phyloP scores from a whole-genome alignment of 2,797 vertebrate species.

The Vipera latastei region DNA sequence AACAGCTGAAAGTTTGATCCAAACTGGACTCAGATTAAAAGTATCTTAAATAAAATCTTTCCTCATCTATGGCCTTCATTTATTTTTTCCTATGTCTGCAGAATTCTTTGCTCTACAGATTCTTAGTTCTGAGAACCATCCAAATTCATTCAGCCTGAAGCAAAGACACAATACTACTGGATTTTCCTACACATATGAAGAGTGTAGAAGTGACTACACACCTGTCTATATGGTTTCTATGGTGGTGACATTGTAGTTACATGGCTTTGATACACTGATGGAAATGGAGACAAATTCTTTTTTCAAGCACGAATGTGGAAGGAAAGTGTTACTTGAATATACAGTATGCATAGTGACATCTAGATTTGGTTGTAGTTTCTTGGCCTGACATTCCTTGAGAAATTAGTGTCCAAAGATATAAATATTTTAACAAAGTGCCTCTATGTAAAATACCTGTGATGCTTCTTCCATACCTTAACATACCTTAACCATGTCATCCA shows the following conservation, averaged over 20 bases:
- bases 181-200: too few relatives aligned
- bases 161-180: not conserved
- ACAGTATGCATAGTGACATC: not conserved
- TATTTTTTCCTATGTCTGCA: not conserved
- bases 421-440: not conserved
- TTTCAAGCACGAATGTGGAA: not conserved
- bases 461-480: not conserved
- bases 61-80: not conserved
- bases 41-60: not conserved
- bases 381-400: not conserved
- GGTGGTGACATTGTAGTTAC: not conserved
- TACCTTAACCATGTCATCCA: not conserved
- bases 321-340: not conserved
- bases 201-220: not conserved
- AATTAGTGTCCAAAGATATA: not conserved
- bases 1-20: not conserved
- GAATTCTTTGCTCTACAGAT: not conserved
- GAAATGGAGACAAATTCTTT: not conserved
- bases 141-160: not conserved
- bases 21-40: not conserved
- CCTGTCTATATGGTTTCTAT: not conserved
- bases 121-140: not conserved
- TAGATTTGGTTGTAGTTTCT: not conserved
- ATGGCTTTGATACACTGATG: not conserved
- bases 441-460: not conserved